These are phyloP conservation scores for Coregonus suidteri DNA, from an alignment of 2,797 vertebrate species.

Conservation along the genomic window DNA sequence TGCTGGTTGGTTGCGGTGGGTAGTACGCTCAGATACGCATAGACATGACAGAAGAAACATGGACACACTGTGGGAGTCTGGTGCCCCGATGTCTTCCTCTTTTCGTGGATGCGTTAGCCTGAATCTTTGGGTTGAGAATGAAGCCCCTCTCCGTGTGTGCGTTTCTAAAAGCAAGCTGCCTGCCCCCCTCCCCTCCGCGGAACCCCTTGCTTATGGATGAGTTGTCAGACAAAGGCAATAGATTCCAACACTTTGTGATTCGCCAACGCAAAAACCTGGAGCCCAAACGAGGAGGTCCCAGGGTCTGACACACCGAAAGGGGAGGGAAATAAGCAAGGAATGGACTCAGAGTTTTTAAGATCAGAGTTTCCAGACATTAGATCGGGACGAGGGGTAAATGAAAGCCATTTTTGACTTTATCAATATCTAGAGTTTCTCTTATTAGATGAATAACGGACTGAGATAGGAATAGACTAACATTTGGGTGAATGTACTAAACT, in stretches of 20 bases:
- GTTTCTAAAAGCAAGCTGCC: slow-evolving; percentile 88
- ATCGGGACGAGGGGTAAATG: slow-evolving; percentile 48
- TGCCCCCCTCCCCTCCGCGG: slow-evolving; percentile 79
- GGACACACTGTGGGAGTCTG: slow-evolving; percentile 60
- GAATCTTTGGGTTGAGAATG: slow-evolving; percentile 84
- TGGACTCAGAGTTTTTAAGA: slow-evolving; percentile 54
- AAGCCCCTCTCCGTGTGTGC: slow-evolving; percentile 84
- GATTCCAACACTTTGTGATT: slow-evolving; percentile 99
- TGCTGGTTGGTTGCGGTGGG: slow-evolving; percentile 40
- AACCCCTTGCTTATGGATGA: slow-evolving; percentile 89
- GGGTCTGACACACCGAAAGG: slow-evolving; percentile 80
- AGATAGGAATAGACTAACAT: not conserved
- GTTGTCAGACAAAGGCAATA: slow-evolving; percentile 99
- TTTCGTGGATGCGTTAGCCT: slow-evolving; percentile 75
- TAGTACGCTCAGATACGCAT: slow-evolving; percentile 46
- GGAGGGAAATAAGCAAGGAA: slow-evolving; percentile 67
- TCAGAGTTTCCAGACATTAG: slow-evolving; percentile 59
- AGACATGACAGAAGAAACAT: slow-evolving; percentile 55
- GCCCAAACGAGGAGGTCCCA: slow-evolving; percentile 87
- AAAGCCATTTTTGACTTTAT: slow-evolving; percentile 16
- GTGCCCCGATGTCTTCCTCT: slow-evolving; percentile 15
- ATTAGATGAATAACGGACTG: not conserved
- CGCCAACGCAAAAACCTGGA: slow-evolving; percentile 84
- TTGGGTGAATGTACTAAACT: not conserved
- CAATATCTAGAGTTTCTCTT: not conserved